Base-by-base conservation (phyloP, 2,888 invertebrate genomes). In the Noctua pronuba region DNA sequence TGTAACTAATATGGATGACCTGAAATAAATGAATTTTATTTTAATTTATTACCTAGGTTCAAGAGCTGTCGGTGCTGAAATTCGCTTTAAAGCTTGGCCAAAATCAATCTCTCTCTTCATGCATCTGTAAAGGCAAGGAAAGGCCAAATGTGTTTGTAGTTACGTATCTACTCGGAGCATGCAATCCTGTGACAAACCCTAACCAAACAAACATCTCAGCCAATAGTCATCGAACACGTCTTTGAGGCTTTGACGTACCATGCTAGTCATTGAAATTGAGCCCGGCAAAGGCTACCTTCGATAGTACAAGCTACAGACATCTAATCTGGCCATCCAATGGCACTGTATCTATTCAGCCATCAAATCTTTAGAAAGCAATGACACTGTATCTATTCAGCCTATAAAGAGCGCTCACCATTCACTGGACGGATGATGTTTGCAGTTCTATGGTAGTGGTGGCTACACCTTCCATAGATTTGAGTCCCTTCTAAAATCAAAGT, bases 301-400 rank as follows among this genome's bases (percentile, higher is more conserved):
- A 71, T 24, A 24, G 16, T n/a, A 0, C n/a, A 55, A 55, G n/a
- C n/a, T 58, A 58, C 28, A 8, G 16, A 16, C 28, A 58, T 58
- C 16, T 28, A 58, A 28, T 28, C n/a, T 28, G n/a, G n/a, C 55
- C 4, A 28, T 28, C 5, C n/a, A 28, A 68, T 18, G 11, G 1
- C 21, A 66, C 18, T n/a, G 41, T 66, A 41, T 41, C 41, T 41
- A 41, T 41, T 41, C 41, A 41, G 41, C 10, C 41, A 41, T 41
- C 41, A 41, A 41, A 13, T 73, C 67, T 55, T 5, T 2, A 44
- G 21, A 28, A 66, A 28, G 52, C 41, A 55, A 41, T 24, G 41
- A 10, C n/a, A 73, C 28, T 55, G 52, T 72, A 16, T 46, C 28
- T 6, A 66, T 67, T 75, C 62, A 41, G 49, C 52, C n/a, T 64